phyloP scores from a whole-genome alignment of 2,113 vertebrate genomes.

The Chaetops frenatus region DNA sequence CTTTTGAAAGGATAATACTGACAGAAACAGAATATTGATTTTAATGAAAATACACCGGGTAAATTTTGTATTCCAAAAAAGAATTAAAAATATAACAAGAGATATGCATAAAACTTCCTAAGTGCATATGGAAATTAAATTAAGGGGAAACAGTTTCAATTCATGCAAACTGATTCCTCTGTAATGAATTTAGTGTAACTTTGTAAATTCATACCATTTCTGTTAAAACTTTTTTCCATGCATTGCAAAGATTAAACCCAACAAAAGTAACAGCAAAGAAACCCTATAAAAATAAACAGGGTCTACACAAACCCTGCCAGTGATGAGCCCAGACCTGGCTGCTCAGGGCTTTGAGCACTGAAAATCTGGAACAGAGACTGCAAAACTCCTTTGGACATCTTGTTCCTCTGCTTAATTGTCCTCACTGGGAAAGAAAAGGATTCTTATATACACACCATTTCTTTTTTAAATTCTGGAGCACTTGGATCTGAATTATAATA shows the following conservation, averaged over 20 bases:
- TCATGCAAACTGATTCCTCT: neutral
- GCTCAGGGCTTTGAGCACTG: neutral
- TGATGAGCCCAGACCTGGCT: neutral
- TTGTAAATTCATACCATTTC: neutral
- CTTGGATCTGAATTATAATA: neutral
- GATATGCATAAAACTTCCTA: neutral
- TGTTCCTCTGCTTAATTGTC: neutral
- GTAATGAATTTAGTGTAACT: neutral
- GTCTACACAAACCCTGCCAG: neutral
- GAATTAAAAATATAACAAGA: neutral
- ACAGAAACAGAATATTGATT: neutral
- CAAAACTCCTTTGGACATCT: neutral
- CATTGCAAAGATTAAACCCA: neutral
- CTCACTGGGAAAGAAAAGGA: accelerated
- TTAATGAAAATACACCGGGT: neutral
- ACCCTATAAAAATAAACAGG: neutral
- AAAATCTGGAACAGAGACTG: neutral
- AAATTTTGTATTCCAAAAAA: neutral
- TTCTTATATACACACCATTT: neutral
- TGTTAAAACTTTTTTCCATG: neutral
- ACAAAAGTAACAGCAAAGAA: neutral
- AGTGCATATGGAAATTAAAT: neutral
- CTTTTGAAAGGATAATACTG: neutral
- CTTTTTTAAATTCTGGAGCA: neutral
- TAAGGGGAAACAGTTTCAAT: neutral